Base-by-base conservation (phyloP, 1,140 invertebrate species). In the Nymphalis io region DNA sequence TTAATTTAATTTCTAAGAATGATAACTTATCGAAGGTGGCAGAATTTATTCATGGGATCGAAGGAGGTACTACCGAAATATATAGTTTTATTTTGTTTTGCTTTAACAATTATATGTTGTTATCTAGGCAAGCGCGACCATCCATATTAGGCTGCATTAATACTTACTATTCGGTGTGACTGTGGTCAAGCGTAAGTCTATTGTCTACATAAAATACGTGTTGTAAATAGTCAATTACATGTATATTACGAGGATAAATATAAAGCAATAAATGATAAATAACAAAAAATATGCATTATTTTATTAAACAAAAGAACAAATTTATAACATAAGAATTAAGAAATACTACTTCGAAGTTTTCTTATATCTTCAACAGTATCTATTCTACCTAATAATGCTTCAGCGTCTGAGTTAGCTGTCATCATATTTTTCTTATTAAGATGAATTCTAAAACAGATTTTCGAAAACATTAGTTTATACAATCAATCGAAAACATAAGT, bases 201-300 rank as follows among this genome's bases (percentile, higher is more conserved):
- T 33, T 33, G 27, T 33, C 27, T 33, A 33, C 5, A 33, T 8
- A 33, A 23, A 33, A 33, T 3, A 27, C 3, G 27, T 33, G 27
- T 80, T 87, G 83, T 87, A 87, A 84, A 87, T 87, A 87, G 73
- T 66, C 65, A 73, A 73, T 72, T 72, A 75, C 71, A 75, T 74
- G 15, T 33, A 51, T 51, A 62, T 59, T 67, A 48, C n/a, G 40
- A 59, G 55, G 44, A 59, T 59, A 39, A 46, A 33, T 40, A 59
- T 46, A 23, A 57, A 64, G 23, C 40, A 67, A 67, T 44, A 67
- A 58, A 44, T 48, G 12, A 38, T 23, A 55, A 55, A 55, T 55
- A 55, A 55, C 1, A 46, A 65, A 65, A 57, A 58, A 42, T 21
- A 33, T 3, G 11, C 10, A 8, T 11, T 64, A 4, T 63, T 63